Evolutionary conservation across 2,113 vertebrate species (phyloP).

Genomic region (Suncus etruscus): DNA sequence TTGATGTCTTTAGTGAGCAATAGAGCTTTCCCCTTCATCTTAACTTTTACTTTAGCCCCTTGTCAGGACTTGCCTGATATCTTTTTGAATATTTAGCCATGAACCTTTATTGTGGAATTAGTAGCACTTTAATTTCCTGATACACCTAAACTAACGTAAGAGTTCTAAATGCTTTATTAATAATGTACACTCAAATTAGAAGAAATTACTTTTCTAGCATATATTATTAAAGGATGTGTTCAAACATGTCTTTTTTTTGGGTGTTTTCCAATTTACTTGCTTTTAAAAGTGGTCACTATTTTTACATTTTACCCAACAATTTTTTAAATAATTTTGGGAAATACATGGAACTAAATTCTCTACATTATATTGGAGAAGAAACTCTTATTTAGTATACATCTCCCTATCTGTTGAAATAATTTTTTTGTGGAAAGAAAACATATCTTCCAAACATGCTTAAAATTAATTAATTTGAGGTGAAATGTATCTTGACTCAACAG

Average conservation of each 20-base stretch:
- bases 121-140: slow-evolving; percentile 80
- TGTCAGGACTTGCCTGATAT: slow-evolving; percentile 12
- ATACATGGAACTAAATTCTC: not conserved
- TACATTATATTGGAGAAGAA: slow-evolving; percentile 1
- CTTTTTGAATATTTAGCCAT: slow-evolving; percentile 71
- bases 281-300: slow-evolving; percentile 59
- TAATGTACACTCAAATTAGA: slow-evolving; percentile 80
- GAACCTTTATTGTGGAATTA: slow-evolving; percentile 77
- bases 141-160: slow-evolving; percentile 80
- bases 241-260: slow-evolving; percentile 68
- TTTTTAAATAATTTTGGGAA: not conserved
- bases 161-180: slow-evolving; percentile 81
- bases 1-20: not conserved
- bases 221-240: slow-evolving; percentile 80
- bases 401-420: not conserved
- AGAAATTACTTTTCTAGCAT: slow-evolving; percentile 79
- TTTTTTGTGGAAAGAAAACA: slow-evolving; percentile 37
- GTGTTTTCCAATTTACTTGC: slow-evolving; percentile 75
- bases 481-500: not conserved
- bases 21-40: not conserved
- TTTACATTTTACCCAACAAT: not conserved
- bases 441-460: not conserved
- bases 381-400: not conserved
- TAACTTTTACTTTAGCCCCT: not conserved
- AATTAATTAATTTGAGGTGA: not conserved